A percentile compares a stretch with the other conserved stretches of the same genome.
phyloP scores from a whole-genome alignment of 2,888 invertebrate species.

The Scaptomyza parva region DNA sequence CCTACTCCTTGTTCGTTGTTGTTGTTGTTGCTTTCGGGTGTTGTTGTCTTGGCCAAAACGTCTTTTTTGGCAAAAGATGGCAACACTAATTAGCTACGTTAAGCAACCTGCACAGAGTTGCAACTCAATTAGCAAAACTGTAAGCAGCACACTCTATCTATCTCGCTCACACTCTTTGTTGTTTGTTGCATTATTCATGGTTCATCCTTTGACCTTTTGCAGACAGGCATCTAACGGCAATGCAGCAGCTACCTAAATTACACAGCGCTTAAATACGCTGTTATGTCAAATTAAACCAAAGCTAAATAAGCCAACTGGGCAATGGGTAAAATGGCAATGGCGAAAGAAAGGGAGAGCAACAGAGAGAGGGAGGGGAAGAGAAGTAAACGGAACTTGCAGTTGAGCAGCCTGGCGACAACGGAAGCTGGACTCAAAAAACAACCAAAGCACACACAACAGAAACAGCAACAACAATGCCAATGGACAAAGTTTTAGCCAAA shows the following conservation, averaged over 20 bases:
- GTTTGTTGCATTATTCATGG: constrained; percentile 57
- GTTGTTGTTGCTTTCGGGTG: constrained; percentile 1
- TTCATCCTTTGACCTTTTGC: constrained; percentile 63
- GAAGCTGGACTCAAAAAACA: constrained; percentile 48
- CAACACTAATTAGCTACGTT: constrained; percentile 73
- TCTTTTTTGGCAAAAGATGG: constrained; percentile 41
- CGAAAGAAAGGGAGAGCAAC: neutral
- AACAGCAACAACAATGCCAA: constrained; percentile 30
- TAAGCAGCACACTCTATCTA: constrained; percentile 58
- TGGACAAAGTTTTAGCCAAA: constrained; percentile 49
- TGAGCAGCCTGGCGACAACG: constrained; percentile 59
- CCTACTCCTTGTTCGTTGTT: neutral
- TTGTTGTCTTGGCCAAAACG: constrained; percentile 37
- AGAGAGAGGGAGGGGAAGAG: neutral
- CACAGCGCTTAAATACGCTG: constrained; percentile 60
- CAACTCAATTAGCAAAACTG: constrained; percentile 75
- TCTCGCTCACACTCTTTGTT: constrained; percentile 44
- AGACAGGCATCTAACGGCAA: constrained; percentile 30
- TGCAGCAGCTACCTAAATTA: constrained; percentile 39
- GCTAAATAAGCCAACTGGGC: constrained; percentile 62
- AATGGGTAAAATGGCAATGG: neutral
- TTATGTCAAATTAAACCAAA: constrained; percentile 75
- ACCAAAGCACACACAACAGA: constrained; percentile 34
- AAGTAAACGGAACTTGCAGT: constrained; percentile 42
- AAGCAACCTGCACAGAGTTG: constrained; percentile 72